Evolutionary conservation across 64 coral and sea anemone genomes (phyloP).

Genomic region (Pachyseris speciosa): DNA sequence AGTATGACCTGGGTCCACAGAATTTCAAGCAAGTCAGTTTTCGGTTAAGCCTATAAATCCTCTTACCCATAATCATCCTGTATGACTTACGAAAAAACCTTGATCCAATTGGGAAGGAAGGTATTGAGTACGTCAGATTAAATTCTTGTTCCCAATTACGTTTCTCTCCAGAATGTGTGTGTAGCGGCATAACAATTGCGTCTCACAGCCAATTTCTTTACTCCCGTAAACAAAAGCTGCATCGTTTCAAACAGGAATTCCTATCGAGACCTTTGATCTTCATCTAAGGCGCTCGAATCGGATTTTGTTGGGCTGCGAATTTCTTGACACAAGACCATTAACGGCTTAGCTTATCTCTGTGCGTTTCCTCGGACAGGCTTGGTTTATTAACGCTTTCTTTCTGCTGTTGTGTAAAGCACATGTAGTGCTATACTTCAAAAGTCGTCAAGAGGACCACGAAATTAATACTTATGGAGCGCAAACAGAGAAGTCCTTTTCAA

Average conservation of each 20-base stretch:
- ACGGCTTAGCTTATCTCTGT: slow-evolving; percentile 19
- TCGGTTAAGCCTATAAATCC: not conserved
- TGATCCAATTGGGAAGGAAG: slow-evolving; percentile 48
- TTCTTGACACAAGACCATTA: slow-evolving; percentile 20
- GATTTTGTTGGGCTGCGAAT: slow-evolving; percentile 31
- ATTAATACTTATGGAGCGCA: slow-evolving; percentile 9
- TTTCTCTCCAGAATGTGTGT: not conserved
- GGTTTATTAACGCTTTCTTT: not conserved
- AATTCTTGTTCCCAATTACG: not conserved
- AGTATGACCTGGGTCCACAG: not conserved
- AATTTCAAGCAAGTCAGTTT: not conserved
- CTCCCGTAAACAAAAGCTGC: not conserved
- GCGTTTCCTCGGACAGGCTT: not conserved
- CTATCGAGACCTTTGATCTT: slow-evolving; percentile 10
- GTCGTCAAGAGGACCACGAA: no score
- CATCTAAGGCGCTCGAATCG: not conserved
- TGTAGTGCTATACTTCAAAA: not conserved
- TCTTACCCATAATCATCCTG: slow-evolving; percentile 1
- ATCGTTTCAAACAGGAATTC: not conserved
- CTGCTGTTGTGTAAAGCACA: not conserved
- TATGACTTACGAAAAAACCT: slow-evolving; percentile 4
- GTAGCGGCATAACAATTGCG: not conserved
- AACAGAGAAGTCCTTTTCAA: not conserved
- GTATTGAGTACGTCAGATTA: not conserved
- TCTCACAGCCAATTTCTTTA: not conserved